phyloP scores from a whole-genome alignment of 2,113 vertebrate genomes.

The Damaliscus lunatus region DNA sequence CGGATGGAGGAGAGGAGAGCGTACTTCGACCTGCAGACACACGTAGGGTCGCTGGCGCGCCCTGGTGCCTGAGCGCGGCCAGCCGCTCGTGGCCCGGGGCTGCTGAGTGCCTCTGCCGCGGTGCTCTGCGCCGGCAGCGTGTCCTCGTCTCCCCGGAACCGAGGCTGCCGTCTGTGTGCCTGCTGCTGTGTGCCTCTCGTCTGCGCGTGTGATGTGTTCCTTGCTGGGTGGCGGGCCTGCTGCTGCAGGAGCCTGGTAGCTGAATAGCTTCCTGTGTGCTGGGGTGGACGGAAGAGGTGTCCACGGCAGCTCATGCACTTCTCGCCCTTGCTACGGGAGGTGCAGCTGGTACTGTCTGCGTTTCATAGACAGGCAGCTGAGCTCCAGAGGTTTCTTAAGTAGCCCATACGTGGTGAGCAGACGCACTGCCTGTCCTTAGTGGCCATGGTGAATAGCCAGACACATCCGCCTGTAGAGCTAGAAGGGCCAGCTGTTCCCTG shows the following conservation, averaged over 20 bases:
- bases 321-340: accelerated
- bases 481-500: accelerated
- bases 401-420: neutral
- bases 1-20: constrained; percentile 98
- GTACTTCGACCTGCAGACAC: constrained; percentile 98
- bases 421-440: accelerated
- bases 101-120: accelerated
- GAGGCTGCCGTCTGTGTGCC: accelerated
- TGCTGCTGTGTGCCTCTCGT: accelerated
- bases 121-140: accelerated
- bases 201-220: accelerated
- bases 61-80: neutral
- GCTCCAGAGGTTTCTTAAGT: neutral
- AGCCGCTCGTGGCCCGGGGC: neutral
- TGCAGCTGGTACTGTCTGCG: accelerated
- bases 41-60: constrained; percentile 83
- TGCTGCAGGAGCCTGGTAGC: neutral
- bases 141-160: neutral
- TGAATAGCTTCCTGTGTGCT: accelerated
- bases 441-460: accelerated
- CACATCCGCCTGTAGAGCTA: accelerated
- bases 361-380: neutral
- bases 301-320: accelerated
- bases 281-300: accelerated
- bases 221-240: neutral